A percentile compares a stretch with the other conserved stretches of the same genome.
phyloP scores from a whole-genome alignment of 1,140 invertebrate species.

The Melanaphis sacchari region DNA sequence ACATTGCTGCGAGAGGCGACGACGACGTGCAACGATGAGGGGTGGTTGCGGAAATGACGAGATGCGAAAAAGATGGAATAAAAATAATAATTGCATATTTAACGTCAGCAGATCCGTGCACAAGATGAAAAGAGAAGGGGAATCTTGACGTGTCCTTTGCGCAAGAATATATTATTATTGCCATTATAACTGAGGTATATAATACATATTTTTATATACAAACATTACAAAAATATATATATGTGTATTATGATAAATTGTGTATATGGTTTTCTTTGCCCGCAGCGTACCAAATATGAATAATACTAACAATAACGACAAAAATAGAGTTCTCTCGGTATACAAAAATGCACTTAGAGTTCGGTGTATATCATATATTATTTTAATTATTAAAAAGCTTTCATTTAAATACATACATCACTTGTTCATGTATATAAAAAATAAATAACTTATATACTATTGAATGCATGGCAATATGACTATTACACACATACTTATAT shows the following conservation, averaged over 20 bases:
- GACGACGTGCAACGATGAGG: neutral
- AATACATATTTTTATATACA: neutral
- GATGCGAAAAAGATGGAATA: neutral
- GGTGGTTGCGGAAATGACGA: neutral
- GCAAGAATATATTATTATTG: neutral
- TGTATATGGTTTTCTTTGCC: neutral
- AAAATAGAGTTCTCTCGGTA: neutral
- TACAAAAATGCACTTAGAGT: neutral
- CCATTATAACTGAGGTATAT: neutral
- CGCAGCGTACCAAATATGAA: neutral
- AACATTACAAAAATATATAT: neutral
- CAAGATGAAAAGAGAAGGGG: neutral
- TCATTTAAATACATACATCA: neutral
- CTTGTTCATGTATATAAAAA: neutral
- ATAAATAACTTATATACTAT: neutral
- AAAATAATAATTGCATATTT: slow-evolving; percentile 32
- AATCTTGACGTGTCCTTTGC: slow-evolving; percentile 4
- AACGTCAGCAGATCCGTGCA: neutral
- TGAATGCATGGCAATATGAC: neutral
- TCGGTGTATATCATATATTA: neutral
- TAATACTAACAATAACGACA: neutral
- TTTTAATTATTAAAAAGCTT: slow-evolving; percentile 5
- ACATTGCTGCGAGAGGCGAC: neutral
- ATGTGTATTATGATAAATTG: neutral
- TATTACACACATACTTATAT: neutral